Evolutionary conservation across 2,888 invertebrate genomes (phyloP).

Genomic region (Monopis laevigella): DNA sequence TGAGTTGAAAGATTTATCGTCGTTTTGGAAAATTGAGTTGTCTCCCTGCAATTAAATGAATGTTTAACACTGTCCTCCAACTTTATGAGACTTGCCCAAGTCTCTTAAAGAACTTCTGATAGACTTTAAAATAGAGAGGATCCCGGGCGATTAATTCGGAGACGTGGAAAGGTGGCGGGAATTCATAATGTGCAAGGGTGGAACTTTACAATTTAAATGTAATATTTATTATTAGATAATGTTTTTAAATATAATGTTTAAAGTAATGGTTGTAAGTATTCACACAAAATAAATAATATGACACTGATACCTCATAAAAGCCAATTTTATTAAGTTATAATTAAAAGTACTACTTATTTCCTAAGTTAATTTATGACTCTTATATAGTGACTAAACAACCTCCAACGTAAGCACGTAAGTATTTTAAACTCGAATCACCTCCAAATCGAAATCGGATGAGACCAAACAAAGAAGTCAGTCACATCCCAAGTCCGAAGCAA

Average conservation of each 20-base stretch:
- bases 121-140: slow-evolving; percentile 63
- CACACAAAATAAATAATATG: too few relatives aligned
- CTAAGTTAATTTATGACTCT: too few relatives aligned
- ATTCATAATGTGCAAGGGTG: slow-evolving; percentile 57
- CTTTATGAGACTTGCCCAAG: slow-evolving; percentile 57
- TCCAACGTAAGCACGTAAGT: too few relatives aligned
- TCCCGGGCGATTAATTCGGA: slow-evolving; percentile 61
- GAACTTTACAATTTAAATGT: too few relatives aligned
- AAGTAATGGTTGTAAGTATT: too few relatives aligned
- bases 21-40: slow-evolving; percentile 50
- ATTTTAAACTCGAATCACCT: too few relatives aligned
- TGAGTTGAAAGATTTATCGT: slow-evolving; percentile 64
- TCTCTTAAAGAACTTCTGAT: slow-evolving; percentile 58
- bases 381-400: too few relatives aligned
- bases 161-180: slow-evolving; percentile 56
- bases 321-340: too few relatives aligned
- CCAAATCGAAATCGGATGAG: not conserved
- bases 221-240: too few relatives aligned
- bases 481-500: slow-evolving; percentile 1
- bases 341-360: too few relatives aligned
- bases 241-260: too few relatives aligned
- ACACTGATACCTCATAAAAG: too few relatives aligned
- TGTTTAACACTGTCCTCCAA: slow-evolving; percentile 64
- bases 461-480: slow-evolving; percentile 1
- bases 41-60: slow-evolving; percentile 57